Conservation (phyloP, 2,888 invertebrate species). For the Idaea straminata region DNA sequence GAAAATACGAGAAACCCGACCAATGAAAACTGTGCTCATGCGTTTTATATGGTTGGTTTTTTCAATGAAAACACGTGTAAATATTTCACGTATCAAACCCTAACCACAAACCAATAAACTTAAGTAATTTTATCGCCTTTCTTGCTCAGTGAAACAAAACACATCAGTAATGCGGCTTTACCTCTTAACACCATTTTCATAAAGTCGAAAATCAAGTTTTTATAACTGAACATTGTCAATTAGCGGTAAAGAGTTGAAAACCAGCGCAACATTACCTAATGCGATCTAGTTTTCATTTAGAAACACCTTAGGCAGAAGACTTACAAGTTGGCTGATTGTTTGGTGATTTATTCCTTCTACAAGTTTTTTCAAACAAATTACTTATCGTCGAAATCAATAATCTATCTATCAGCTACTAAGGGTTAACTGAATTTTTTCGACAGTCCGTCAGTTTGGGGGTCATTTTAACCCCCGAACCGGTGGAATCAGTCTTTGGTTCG, state of each 20-base stretch:
- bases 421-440: too few relatives aligned
- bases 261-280: conserved; percentile 20
- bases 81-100: neutral
- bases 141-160: neutral
- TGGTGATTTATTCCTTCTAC: neutral
- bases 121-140: neutral
- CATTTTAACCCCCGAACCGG: too few relatives aligned
- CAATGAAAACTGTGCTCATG: neutral
- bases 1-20: too few relatives aligned
- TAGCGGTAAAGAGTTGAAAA: conserved; percentile 15
- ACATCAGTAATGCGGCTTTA: neutral
- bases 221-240: conserved; percentile 21
- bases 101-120: neutral
- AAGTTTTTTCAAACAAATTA: neutral
- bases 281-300: conserved; percentile 17
- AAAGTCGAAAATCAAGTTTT: conserved; percentile 20
- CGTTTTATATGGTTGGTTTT: conserved; percentile 15
- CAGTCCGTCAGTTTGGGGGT: too few relatives aligned
- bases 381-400: neutral
- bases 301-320: neutral
- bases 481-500: too few relatives aligned
- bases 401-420: too few relatives aligned
- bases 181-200: conserved; percentile 9
- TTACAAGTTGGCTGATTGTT: neutral
- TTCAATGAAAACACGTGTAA: conserved; percentile 9